phyloP scores from a whole-genome alignment of 2,888 invertebrate genomes.

The Aspidiotus rigidus region DNA sequence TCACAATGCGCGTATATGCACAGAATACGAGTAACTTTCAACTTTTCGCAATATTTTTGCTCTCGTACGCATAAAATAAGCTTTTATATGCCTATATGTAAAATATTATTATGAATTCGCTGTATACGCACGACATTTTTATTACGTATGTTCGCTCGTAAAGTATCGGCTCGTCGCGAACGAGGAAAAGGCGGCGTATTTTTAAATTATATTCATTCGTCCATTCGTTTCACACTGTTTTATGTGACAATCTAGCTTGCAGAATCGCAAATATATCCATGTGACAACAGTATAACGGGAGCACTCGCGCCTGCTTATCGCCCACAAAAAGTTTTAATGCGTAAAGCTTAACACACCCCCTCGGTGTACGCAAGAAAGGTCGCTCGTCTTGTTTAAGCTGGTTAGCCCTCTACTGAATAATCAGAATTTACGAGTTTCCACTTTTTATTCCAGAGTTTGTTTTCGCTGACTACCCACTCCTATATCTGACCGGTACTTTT shows the following conservation, averaged over 20 bases:
- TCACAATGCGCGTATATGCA: too few relatives aligned
- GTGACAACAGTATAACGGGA: not conserved
- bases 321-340: slow-evolving; percentile 23
- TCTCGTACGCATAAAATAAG: too few relatives aligned
- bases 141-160: not conserved
- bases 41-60: too few relatives aligned
- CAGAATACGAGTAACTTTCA: too few relatives aligned
- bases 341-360: slow-evolving; percentile 26
- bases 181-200: not conserved
- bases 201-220: slow-evolving; percentile 1
- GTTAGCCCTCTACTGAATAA: slow-evolving; percentile 38
- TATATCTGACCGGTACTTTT: slow-evolving; percentile 1
- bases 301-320: slow-evolving; percentile 19
- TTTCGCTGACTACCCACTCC: slow-evolving; percentile 18
- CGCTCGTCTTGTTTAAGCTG: slow-evolving; percentile 31
- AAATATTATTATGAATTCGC: too few relatives aligned
- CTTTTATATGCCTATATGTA: too few relatives aligned
- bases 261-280: not conserved
- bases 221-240: slow-evolving; percentile 1
- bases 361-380: slow-evolving; percentile 15
- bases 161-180: not conserved
- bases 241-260: not conserved
- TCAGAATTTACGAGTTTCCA: slow-evolving; percentile 39
- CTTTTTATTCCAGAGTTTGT: slow-evolving; percentile 31
- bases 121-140: too few relatives aligned